Base-by-base conservation (phyloP, 2,797 vertebrate species). In the Acrossocheilus fasciatus region DNA sequence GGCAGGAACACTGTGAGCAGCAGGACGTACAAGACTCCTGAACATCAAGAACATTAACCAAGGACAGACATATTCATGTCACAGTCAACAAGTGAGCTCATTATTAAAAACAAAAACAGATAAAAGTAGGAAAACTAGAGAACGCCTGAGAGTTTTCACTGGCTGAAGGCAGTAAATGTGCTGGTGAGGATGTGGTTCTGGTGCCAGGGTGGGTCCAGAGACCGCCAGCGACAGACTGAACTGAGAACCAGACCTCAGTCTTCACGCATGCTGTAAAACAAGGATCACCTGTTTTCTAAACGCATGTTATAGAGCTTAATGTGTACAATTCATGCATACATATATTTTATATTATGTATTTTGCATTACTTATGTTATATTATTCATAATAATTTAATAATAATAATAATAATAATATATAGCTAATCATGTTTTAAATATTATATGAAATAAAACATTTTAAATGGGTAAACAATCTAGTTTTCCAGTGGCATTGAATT, bases 191-290 rank as follows among this genome's bases (percentile, higher is more conserved):
- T 54, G 4, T 83, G 62, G 47, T 84, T 83, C 72, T 86, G 50
- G 88, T 50, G 91, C 91, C 92, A 26, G 26, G 26, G 26, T 26
- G 26, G 26, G 26, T 26, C 26, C 26, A 26, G 1, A 26, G 26
- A 26, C 26, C 26, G 26, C 26, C 26, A 26, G 26, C 26, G 26
- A 26, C 26, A 26, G 26, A 26, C 26, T 26, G 26, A 26, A 26
- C 26, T 26, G 26, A 26, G 62, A 88, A 72, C 5, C n/a, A 64
- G n/a, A 47, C 23, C 2, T 59, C 23, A 62, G 59, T 30, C 4
- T 64, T 64, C 62, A 64, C 15, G 62, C 30, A 64, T 30, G 62
- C 62, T 30, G 20, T 9, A n/a, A n/a, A 59, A 17, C 2, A 2
- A 52, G 4, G 1, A 6, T 18, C 50, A 59, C 10, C 23, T 59